A percentile compares a stretch with the other conserved stretches of the same genome.
These are phyloP conservation scores for Zapus hudsonius DNA, from an alignment of 2,113 vertebrate genomes.

Conservation along the genomic window DNA sequence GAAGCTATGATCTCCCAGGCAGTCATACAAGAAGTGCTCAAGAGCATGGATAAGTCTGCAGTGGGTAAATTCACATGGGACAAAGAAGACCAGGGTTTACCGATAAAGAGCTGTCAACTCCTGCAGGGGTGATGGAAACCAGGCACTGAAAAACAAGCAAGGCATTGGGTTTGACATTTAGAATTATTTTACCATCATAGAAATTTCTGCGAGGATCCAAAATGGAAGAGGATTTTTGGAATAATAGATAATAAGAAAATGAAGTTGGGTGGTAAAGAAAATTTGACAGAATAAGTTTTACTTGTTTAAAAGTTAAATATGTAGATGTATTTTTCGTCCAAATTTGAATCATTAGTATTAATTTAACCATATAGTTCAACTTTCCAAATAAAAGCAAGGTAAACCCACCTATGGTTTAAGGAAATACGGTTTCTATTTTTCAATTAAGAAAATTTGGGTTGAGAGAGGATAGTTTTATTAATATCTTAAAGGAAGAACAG, in stretches of 20 bases:
- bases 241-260: not conserved
- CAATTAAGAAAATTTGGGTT: not conserved
- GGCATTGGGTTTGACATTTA: not conserved
- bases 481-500: slow-evolving; percentile 29
- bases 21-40: not conserved
- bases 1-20: not conserved
- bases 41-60: not conserved
- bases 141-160: not conserved
- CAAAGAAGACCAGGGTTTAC: not conserved
- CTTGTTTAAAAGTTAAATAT: not conserved
- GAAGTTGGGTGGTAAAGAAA: not conserved
- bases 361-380: not conserved
- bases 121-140: not conserved
- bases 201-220: not conserved
- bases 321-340: not conserved
- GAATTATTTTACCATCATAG: not conserved
- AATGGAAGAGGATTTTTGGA: not conserved
- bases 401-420: not conserved
- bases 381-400: not conserved
- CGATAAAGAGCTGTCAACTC: not conserved
- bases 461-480: slow-evolving; percentile 14
- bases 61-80: not conserved
- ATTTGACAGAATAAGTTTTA: slow-evolving; percentile 27
- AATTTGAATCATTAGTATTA: not conserved
- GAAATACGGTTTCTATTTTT: slow-evolving; percentile 7